Percentiles rank a stretch among this genome's conserved stretches.
Conservation (phyloP, 2,888 invertebrate species). For the Julus scandinavius region DNA sequence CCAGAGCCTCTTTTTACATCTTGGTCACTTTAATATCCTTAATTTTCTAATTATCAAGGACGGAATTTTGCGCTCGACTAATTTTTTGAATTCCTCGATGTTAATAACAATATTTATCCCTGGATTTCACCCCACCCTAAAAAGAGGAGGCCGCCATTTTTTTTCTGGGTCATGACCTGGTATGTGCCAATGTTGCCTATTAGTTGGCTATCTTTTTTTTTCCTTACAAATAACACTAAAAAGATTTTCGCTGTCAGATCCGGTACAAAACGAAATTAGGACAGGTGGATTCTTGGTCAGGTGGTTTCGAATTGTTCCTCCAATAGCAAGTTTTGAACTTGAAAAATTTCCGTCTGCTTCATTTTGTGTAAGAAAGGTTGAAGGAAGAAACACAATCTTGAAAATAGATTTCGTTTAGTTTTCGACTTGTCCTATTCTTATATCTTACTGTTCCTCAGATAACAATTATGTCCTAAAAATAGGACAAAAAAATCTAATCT, state of each 20-base stretch:
- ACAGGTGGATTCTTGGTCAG: neutral
- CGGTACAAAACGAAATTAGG: conserved; percentile 31
- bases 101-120: neutral
- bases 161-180: conserved; percentile 11
- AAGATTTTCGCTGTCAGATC: conserved; percentile 1
- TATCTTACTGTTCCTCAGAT: neutral
- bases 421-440: neutral
- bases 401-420: conserved; percentile 33
- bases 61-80: neutral
- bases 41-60: neutral
- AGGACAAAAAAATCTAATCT: too few species aligned
- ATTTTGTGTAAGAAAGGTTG: neutral
- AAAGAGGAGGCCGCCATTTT: conserved; percentile 25
- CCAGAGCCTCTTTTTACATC: neutral
- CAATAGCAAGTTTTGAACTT: conserved; percentile 1
- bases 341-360: neutral
- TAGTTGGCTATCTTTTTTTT: neutral
- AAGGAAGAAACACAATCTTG: neutral
- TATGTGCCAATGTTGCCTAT: conserved; percentile 3
- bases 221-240: neutral
- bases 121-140: neutral
- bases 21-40: neutral
- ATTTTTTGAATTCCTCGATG: neutral
- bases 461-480: neutral
- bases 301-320: neutral